Evolutionary conservation across 2,888 invertebrate genomes (phyloP), one percentile per base, ranked within the genome.

Genomic region (Harpalus rufipes): DNA sequence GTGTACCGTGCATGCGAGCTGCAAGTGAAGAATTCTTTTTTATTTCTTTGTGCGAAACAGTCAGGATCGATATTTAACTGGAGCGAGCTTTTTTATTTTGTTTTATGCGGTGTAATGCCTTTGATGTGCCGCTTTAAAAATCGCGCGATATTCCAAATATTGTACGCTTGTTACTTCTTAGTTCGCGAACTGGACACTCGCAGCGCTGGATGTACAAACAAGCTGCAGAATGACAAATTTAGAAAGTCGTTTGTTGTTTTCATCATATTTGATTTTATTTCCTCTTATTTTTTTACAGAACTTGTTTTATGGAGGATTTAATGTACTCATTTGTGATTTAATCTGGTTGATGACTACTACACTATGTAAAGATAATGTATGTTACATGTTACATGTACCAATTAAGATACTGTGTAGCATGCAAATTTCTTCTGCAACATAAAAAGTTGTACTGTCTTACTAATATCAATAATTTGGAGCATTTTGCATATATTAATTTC

Each of bases 101-200:
- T 61, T 80, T 80, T 61, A 8, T 51, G 51, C 78, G 51, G 41
- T 44, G 88, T 87, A 86, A 87, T 86, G 86, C 87, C 91, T 91
- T 91, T 91, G 90, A 90, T 89, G 88, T 89, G 88, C 91, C 91
- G 91, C 91, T 89, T 90, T 91, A 91, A 91, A 91, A 91, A 91
- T 91, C 89, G 90, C 89, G 90, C 90, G 90, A 91, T 91, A 91
- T 91, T 91, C 90, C 91, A 91, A 91, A 91, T 91, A 91, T 91
- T 91, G 90, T 89, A 89, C 90, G 90, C 90, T 91, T 90, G 90
- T 91, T 91, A 91, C 25, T 68, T 68, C 25, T 68, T 68, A 68
- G 68, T 68, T 68, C 68, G 68, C 68, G 39, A 32, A 39, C 32
- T 39, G 39, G n/a, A 68, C 68, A 68, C 68, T 68, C 68, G 32